A percentile compares a stretch with the other conserved stretches of the same genome.
Evolutionary conservation across 37 sponge, comb jelly and placozoan species (phyloP).

Genomic region (Spongia lamella): DNA sequence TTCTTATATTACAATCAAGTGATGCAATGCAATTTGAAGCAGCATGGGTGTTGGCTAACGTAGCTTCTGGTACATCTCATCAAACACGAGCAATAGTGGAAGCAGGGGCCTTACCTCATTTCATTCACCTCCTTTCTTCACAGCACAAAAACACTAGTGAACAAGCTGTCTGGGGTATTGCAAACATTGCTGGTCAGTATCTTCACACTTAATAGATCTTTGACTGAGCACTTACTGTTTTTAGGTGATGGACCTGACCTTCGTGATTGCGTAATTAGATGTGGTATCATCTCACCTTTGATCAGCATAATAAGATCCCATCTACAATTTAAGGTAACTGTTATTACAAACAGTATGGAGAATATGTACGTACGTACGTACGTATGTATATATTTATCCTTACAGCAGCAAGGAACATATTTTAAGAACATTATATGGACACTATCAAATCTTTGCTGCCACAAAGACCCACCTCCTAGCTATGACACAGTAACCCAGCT

Average conservation of each 20-base stretch:
- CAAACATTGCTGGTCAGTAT: constrained; percentile 85
- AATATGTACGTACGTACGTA: neutral
- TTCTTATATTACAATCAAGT: too few relatives aligned
- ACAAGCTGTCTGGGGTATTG: constrained; percentile 97
- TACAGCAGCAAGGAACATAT: too few relatives aligned
- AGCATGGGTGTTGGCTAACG: constrained; percentile 97
- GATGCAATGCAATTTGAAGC: constrained; percentile 87
- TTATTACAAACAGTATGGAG: neutral
- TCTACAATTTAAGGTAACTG: neutral
- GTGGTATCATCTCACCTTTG: constrained; percentile 84
- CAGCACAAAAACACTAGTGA: constrained; percentile 66
- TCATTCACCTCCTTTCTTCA: constrained; percentile 76
- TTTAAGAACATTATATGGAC: constrained; percentile 82
- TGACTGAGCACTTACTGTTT: neutral
- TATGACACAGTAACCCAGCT: constrained; percentile 75
- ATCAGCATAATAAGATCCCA: constrained; percentile 58
- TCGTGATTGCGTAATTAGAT: constrained; percentile 75
- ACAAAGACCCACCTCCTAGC: constrained; percentile 93
- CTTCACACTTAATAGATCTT: neutral
- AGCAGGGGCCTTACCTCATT: constrained; percentile 84
- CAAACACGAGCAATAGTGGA: constrained; percentile 91
- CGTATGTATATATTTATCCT: neutral
- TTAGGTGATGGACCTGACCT: constrained; percentile 87
- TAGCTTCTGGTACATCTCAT: constrained; percentile 88
- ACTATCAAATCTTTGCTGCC: constrained; percentile 89